Base-by-base conservation (phyloP, 2,888 invertebrate species). In the Eulithis prunata region DNA sequence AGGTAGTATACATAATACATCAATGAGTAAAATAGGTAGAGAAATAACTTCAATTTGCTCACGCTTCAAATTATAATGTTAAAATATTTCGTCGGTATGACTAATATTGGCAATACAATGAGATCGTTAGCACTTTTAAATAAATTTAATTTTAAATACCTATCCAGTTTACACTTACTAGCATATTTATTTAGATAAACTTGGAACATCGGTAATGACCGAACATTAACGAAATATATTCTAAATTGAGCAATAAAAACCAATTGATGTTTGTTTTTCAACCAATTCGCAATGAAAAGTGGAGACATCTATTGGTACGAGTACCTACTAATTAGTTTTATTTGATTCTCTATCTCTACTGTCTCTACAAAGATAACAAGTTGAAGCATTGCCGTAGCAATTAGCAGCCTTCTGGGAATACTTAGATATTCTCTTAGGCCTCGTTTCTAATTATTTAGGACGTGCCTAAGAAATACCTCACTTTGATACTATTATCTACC, bases 271-370 rank as follows among this genome's bases (percentile, higher is more conserved):
- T 69, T 78, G 77, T 78, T 79, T 69, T 66, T 49, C 66, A 80
- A 80, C 75, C 77, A 79, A 82, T 82, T 79, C 77, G 74, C 75
- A 79, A 80, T 81, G 75, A 71, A 75, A 32, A 70, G 49, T 58
- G 68, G 60, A 68, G 70, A 72, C 71, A 71, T 68, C 71, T 78
- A 80, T 77, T 71, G 66, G 73, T 71, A 32, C 6, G 32, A 32
- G 32, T 32, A 3, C 6, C 32, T 32, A 32, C 32, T 32, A 32
- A 5, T 6, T 61, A 46, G 41, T 67, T 73, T 70, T 68, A 72
- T 74, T 69, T 64, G 69, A 69, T 77, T 74, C 75, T 66, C 70
- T 69, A 73, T 78, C 69, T 70, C 59, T 57, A 38, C 47, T 41
- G 72, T 78, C 69, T 70, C 59, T 57, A 38, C 47, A 28, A 47